Conservation (phyloP, 2,113 vertebrate species). For the Reinhardtius hippoglossoides region DNA sequence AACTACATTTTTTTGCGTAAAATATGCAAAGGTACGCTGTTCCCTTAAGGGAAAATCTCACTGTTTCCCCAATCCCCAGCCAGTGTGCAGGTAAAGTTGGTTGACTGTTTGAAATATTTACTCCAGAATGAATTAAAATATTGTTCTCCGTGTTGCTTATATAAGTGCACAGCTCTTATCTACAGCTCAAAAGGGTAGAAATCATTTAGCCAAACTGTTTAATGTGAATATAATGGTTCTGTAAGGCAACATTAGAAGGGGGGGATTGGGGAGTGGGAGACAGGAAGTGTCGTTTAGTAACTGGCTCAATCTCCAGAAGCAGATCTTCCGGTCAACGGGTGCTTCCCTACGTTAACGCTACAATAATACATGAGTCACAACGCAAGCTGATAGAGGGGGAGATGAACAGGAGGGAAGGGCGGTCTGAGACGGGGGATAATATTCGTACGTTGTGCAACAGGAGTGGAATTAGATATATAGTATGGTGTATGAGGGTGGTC, state of each 20-base stretch:
- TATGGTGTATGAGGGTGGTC: slow-evolving; percentile 28
- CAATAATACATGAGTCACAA: slow-evolving; percentile 82
- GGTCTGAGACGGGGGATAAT: slow-evolving; percentile 29
- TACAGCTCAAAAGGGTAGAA: background rate
- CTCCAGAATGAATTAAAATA: background rate
- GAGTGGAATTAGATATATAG: slow-evolving; percentile 28
- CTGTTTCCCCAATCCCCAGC: background rate
- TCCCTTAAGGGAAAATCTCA: slow-evolving; percentile 25
- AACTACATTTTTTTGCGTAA: background rate
- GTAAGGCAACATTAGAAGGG: slow-evolving; percentile 48
- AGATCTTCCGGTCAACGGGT: slow-evolving; percentile 85
- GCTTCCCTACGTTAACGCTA: slow-evolving; percentile 75
- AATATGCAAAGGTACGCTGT: slow-evolving; percentile 22
- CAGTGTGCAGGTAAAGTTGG: slow-evolving; percentile 8
- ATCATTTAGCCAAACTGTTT: slow-evolving; percentile 13
- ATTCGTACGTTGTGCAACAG: slow-evolving; percentile 9
- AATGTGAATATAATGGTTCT: slow-evolving; percentile 47
- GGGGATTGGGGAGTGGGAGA: slow-evolving; percentile 47
- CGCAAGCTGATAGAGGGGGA: slow-evolving; percentile 63
- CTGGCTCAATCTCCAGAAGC: slow-evolving; percentile 85
- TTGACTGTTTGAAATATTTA: slow-evolving; percentile 15
- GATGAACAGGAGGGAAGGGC: slow-evolving; percentile 63
- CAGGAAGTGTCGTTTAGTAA: slow-evolving; percentile 74
- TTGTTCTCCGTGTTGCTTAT: background rate
- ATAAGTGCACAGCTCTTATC: slow-evolving; percentile 9